Evolutionary conservation across 92 coral and sea anemone genomes (phyloP), one percentile per base, ranked within the genome.

Genomic region (Palythoa grandiflora): DNA sequence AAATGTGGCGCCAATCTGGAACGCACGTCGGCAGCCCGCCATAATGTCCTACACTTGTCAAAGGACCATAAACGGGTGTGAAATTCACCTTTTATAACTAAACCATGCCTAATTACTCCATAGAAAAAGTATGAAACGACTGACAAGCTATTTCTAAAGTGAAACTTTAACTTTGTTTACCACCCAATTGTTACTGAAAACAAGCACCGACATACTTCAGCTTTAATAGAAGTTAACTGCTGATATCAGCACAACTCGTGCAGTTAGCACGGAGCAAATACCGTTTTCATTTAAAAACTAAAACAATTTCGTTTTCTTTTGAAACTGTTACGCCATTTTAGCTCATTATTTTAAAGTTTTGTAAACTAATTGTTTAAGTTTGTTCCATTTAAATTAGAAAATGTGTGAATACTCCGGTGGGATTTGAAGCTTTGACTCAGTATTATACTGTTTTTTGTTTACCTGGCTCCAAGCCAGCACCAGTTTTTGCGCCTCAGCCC

Each of bases 1-100:
- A 87, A 79, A 85, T 88, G 92, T 91, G 98, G 98, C 98, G 98
- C 91, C 96, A 83, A 54, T 53, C 85, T 86, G 72, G 89, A 66
- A 94, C 87, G 98, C 94, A 87, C 88, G 90, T 84, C 88, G 78
- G 78, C 88, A 71, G 79, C 78, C 80, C 88, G 80, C 88, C 80
- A 71, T 14, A 70, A 36, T 88, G 77, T 88, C 93, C 84, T 72
- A 51, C 89, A 47, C 71, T 90, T 83, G 55, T 83, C 85, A 75
- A 76, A 57, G 57, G 78, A 17, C 84, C 15, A 53, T 11, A 79
- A 28, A 79, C 13, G 54, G 86, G 75, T 81, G 86, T 66, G 76
- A 81, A 28, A 65, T 70, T 4, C 35, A 3, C 61, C 39, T 44
- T 38, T 65, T 44, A 20, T 68, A 65, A 54, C 5, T 44, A 81